These are phyloP conservation scores for Tetranychus truncatus DNA, from an alignment of 2,888 invertebrate genomes.

Conservation along the genomic window DNA sequence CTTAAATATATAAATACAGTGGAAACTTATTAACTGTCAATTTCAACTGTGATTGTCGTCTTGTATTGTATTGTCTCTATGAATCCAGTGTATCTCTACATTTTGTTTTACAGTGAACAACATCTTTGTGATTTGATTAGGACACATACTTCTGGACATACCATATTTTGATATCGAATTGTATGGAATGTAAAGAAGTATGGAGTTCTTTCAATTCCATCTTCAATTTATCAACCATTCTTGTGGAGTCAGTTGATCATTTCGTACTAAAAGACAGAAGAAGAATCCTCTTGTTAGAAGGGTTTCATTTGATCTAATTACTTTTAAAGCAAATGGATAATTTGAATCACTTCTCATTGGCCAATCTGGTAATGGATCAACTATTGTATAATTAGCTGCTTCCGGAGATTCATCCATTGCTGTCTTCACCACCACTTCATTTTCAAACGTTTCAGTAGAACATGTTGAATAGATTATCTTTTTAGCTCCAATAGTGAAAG, in stretches of 20 bases:
- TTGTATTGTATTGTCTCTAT: too few relatives aligned
- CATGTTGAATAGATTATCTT: conserved; percentile 90
- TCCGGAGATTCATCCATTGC: conserved; percentile 39
- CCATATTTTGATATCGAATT: too few relatives aligned
- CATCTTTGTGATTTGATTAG: too few relatives aligned
- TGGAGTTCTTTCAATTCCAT: neutral
- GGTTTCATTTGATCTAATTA: neutral
- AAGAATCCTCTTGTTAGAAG: conserved; percentile 3
- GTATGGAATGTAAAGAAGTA: neutral
- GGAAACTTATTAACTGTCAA: neutral
- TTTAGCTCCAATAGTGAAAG: conserved; percentile 68
- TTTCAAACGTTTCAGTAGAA: conserved; percentile 70
- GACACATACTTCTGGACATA: too few relatives aligned
- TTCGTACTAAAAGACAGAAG: neutral
- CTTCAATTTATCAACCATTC: too few relatives aligned
- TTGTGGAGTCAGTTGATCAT: too few relatives aligned
- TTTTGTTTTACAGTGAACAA: too few relatives aligned
- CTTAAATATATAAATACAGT: neutral
- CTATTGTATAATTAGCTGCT: conserved; percentile 31
- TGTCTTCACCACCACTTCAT: conserved; percentile 68
- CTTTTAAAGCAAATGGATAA: neutral
- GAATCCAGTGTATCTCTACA: too few relatives aligned
- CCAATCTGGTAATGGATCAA: conserved; percentile 27
- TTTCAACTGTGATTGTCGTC: too few relatives aligned
- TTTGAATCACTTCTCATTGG: conserved; percentile 27